Base-by-base conservation (phyloP, 2,888 invertebrate species). In the Eupithecia dodoneata region DNA sequence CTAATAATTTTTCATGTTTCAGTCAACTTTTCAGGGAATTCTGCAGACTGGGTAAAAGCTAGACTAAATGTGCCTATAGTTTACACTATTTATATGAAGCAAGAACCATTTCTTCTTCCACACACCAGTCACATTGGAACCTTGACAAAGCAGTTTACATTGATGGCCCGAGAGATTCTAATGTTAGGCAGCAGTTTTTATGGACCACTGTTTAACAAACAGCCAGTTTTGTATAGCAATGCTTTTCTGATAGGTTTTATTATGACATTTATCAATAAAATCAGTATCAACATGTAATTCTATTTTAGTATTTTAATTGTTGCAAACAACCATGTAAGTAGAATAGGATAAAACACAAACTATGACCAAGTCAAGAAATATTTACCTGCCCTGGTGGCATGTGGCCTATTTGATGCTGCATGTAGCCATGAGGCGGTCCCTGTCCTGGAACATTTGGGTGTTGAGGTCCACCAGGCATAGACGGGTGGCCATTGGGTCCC, bases 341-440 rank as follows among this genome's bases (percentile, higher is more conserved):
- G 12, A 30, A 63, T 30, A 30, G 0, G 63, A 10, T 63, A 30
- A 30, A 63, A 42, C 12, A 10, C 7, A 66, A 66, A 42, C 2
- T 6, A 66, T 15, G 30, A 5, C 6, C 41, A 66, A 42, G 18
- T 2, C 10, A 63, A 18, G 12, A 13, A 49, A 52, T 72, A 79
- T 77, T 86, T 88, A 94, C 94, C 90, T 94, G 94, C 82, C 94
- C 96, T 71, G 96, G 95, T 65, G 96, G 95, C 90, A 95, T 92
- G 79, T 95, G 95, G 73, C 93, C 93, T 89, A 96, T 96, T 83
- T 96, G 95, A 89, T 96, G 96, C 78, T 96, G 95, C 91, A 96
- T 96, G 84, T 96, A 96, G 13, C 96, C 96, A 91, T 96, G 96
- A 77, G 96, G 96, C 12, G 96, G 96, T 42, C 95, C 96, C 81